Base-by-base conservation (phyloP, 37 sponge, comb jelly and placozoan genomes). In the Tethya wilhelma region DNA sequence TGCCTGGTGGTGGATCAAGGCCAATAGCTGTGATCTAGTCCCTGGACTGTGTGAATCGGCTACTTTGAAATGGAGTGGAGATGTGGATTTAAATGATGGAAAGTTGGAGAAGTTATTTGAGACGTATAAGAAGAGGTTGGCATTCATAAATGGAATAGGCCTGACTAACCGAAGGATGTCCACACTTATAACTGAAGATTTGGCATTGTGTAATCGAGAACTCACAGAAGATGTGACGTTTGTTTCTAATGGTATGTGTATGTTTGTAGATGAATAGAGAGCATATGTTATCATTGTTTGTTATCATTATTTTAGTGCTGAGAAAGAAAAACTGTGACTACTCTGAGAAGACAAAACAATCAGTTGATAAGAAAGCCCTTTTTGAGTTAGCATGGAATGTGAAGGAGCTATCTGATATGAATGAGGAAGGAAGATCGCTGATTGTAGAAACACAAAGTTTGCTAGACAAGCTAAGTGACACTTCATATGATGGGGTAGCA, bases 301-400 rank as follows among this genome's bases (percentile, higher is more conserved):
- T n/a, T n/a, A n/a, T n/a, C n/a, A n/a, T 19, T 49, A 9, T 49
- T 49, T 19, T 14, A 49, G 53, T 49, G 14, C 53, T 49, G 53
- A 49, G 14, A 49, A 14, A 49, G 53, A 49, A 49, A 14, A 9
- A 49, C 14, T 9, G 14, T 49, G 53, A 49, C 14, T 49, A 49
- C 53, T 49, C 14, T 49, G 53, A 49, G 53, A 49, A 49, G 14
- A 9, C 53, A 9, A 49, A n/a, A n/a, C n/a, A n/a, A n/a, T n/a
- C n/a, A n/a, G n/a, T n/a, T n/a, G n/a, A n/a, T n/a, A n/a, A n/a
- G n/a, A n/a, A n/a, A n/a, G n/a, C n/a, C n/a, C n/a, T n/a, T n/a
- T n/a, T n/a, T n/a, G n/a, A n/a, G n/a, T n/a, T n/a, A n/a, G 74
- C 74, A 22, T 74, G 74, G 74, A 33, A 53, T 22, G 59, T 74